phyloP scores from a whole-genome alignment of 2,797 vertebrate species.

The Myripristis jacobus region DNA sequence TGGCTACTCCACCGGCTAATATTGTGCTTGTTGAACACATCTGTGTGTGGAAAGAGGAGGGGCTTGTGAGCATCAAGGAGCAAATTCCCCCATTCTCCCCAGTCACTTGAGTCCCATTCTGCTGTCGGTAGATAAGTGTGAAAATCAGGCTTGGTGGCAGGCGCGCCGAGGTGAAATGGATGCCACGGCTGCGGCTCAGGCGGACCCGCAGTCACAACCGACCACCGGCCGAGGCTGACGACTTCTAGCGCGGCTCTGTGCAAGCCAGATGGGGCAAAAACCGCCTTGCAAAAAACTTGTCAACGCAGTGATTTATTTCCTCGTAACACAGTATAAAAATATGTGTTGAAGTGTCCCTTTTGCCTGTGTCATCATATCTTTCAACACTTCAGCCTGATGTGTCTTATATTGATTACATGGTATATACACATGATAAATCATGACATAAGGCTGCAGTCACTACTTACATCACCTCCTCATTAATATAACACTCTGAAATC shows the following conservation, averaged over 20 bases:
- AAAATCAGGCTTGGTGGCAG: conserved; percentile 65
- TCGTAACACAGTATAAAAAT: too few relatives aligned
- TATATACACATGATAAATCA: too few relatives aligned
- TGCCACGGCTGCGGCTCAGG: conserved; percentile 47
- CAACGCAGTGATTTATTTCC: too few relatives aligned
- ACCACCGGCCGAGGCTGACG: conserved; percentile 44
- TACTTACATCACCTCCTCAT: too few relatives aligned
- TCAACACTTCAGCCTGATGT: too few relatives aligned
- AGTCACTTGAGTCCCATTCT: conserved; percentile 69
- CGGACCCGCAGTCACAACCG: conserved; percentile 27
- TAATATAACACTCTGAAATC: too few relatives aligned
- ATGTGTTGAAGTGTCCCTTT: too few relatives aligned
- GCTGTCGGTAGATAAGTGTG: conserved; percentile 76
- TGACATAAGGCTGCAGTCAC: too few relatives aligned
- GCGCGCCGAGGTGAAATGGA: conserved; percentile 59
- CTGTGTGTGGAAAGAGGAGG: conserved; percentile 43
- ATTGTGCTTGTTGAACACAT: conserved; percentile 61
- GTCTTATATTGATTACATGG: too few relatives aligned
- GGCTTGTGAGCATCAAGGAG: conserved; percentile 46
- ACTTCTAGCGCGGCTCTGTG: conserved; percentile 35
- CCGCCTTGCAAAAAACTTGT: too few relatives aligned
- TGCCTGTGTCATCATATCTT: too few relatives aligned
- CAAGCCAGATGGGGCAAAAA: too few relatives aligned
- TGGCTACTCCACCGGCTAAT: conserved; percentile 68
- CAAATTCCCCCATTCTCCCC: conserved; percentile 58